phyloP scores from a whole-genome alignment of 2,888 invertebrate genomes.

The Busseola fusca region DNA sequence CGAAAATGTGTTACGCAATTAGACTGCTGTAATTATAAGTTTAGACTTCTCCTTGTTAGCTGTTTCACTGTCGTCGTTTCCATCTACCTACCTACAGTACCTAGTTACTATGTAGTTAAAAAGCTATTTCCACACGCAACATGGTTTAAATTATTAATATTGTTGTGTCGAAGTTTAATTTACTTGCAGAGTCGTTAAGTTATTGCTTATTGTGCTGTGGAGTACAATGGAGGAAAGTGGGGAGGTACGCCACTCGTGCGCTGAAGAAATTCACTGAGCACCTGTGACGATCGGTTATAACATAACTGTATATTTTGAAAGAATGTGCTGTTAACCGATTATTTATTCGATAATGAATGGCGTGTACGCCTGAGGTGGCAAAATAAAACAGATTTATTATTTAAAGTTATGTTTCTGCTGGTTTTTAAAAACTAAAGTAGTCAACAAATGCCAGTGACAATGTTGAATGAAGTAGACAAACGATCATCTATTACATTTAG shows the following conservation, averaged over 20 bases:
- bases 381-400: not conserved
- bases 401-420: not conserved
- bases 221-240: constrained; percentile 44
- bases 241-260: not conserved
- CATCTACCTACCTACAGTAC: not conserved
- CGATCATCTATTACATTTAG: not conserved
- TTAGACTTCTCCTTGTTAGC: not conserved
- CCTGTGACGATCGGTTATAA: constrained; percentile 6
- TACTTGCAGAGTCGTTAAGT: constrained; percentile 67
- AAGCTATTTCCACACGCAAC: constrained; percentile 39
- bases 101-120: constrained; percentile 23
- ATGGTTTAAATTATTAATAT: constrained; percentile 56
- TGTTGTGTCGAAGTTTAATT: constrained; percentile 63
- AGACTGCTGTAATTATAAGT: too few relatives aligned
- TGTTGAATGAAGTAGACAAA: not conserved
- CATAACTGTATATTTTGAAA: constrained; percentile 13
- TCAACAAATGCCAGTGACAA: not conserved
- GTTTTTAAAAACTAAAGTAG: not conserved
- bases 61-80: not conserved
- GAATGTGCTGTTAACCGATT: not conserved
- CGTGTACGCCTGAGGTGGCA: not conserved
- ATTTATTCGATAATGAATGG: not conserved
- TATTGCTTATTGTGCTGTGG: constrained; percentile 74
- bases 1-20: too few relatives aligned
- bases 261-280: constrained; percentile 17